These are phyloP conservation scores for Sapayoa aenigma DNA, from an alignment of 2,113 vertebrate genomes.

Conservation along the genomic window DNA sequence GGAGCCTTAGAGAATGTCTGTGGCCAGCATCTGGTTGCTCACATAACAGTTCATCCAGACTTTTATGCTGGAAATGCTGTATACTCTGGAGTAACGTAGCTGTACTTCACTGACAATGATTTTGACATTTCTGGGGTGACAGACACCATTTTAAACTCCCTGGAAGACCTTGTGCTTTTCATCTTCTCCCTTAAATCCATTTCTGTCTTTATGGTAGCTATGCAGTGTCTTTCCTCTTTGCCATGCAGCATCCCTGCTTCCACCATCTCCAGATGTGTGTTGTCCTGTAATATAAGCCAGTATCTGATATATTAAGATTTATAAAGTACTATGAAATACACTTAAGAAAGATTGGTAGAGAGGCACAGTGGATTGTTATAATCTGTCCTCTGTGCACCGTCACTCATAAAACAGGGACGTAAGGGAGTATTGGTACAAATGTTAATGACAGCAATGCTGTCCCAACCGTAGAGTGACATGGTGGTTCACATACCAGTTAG, in stretches of 20 bases:
- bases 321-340: not conserved
- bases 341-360: not conserved
- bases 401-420: not conserved
- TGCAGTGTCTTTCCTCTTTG: not conserved
- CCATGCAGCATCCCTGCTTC: not conserved
- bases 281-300: not conserved
- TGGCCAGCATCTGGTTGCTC: not conserved
- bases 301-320: not conserved
- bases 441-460: not conserved
- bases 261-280: not conserved
- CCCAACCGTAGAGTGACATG: not conserved
- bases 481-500: slow-evolving; percentile 32
- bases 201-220: not conserved
- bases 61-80: not conserved
- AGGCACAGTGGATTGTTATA: not conserved
- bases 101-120: not conserved
- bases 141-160: not conserved
- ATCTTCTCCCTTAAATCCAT: not conserved
- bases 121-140: not conserved
- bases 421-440: not conserved
- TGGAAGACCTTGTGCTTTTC: not conserved
- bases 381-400: not conserved
- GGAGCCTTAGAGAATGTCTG: not conserved
- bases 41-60: not conserved
- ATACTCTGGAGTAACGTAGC: not conserved